Conservation (phyloP, 2,888 invertebrate genomes). For the Leptinotarsa tumamoca region DNA sequence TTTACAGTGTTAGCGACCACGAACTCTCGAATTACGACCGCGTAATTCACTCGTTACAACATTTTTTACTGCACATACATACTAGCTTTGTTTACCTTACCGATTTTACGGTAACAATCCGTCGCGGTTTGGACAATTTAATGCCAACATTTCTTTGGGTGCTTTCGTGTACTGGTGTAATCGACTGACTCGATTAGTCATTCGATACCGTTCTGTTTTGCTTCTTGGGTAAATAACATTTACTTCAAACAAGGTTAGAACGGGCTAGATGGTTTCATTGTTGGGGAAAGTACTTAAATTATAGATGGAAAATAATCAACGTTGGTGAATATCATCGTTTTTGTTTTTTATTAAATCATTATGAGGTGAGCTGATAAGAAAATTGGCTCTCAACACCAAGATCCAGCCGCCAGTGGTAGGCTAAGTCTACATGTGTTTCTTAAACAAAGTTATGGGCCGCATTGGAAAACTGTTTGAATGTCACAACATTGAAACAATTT, state of each 20-base stretch:
- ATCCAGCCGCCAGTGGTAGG: too few relatives aligned
- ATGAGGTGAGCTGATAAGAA: too few relatives aligned
- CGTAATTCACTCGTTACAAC: constrained; percentile 39
- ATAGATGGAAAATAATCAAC: too few relatives aligned
- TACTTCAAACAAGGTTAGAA: not conserved
- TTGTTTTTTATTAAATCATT: too few relatives aligned
- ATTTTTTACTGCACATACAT: constrained; percentile 19
- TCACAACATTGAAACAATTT: too few relatives aligned
- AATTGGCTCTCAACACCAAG: too few relatives aligned
- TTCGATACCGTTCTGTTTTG: constrained; percentile 6
- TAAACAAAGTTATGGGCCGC: too few relatives aligned
- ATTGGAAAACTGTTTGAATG: too few relatives aligned
- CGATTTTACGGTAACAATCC: constrained; percentile 16
- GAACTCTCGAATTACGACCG: constrained; percentile 38
- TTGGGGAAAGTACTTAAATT: too few relatives aligned
- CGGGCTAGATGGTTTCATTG: too few relatives aligned
- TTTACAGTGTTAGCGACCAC: constrained; percentile 29
- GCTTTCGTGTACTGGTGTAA: constrained; percentile 7
- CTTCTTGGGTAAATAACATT: not conserved
- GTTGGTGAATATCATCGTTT: too few relatives aligned
- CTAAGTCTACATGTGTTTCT: too few relatives aligned
- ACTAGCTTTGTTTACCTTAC: constrained; percentile 20
- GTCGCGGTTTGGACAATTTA: constrained; percentile 11
- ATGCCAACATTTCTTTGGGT: constrained; percentile 16
- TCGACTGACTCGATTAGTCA: constrained; percentile 8